phyloP scores from a whole-genome alignment of 2,888 invertebrate genomes.

The Saturnia pavonia region DNA sequence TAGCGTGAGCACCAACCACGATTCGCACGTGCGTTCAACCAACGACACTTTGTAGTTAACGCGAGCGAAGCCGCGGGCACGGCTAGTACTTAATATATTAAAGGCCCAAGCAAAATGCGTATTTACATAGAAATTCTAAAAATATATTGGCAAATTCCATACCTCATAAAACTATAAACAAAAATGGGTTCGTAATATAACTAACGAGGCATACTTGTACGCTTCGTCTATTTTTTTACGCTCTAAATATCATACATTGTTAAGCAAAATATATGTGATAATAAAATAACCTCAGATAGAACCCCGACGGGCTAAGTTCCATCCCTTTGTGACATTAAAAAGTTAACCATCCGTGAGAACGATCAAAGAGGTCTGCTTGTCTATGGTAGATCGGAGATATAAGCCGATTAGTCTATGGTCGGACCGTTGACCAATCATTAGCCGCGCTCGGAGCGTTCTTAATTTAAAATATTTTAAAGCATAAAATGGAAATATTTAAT shows the following conservation, averaged over 20 bases:
- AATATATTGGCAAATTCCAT: too few species aligned
- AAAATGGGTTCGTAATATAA: background rate
- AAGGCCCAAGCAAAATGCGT: too few species aligned
- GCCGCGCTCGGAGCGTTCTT: conserved; percentile 56
- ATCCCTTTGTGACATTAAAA: conserved; percentile 58
- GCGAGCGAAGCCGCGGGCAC: too few species aligned
- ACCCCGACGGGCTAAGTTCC: background rate
- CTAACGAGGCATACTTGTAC: conserved; percentile 1
- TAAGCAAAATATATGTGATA: conserved; percentile 14
- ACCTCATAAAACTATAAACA: background rate
- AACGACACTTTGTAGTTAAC: too few species aligned
- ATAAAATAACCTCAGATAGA: background rate
- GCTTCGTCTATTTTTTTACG: conserved; percentile 24
- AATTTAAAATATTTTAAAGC: conserved; percentile 56
- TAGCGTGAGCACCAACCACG: too few species aligned
- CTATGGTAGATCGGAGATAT: conserved; percentile 58
- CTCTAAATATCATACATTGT: conserved; percentile 28
- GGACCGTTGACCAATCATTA: conserved; percentile 62
- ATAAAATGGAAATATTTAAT: background rate
- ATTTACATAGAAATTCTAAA: too few species aligned
- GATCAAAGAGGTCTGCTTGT: conserved; percentile 60
- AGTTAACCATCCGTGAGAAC: conserved; percentile 46
- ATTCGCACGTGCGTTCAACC: too few species aligned
- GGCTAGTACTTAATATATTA: too few species aligned
- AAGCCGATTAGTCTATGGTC: conserved; percentile 66